Evolutionary conservation across 2,113 vertebrate species (phyloP).

Genomic region (Hippocampus barbouri): DNA sequence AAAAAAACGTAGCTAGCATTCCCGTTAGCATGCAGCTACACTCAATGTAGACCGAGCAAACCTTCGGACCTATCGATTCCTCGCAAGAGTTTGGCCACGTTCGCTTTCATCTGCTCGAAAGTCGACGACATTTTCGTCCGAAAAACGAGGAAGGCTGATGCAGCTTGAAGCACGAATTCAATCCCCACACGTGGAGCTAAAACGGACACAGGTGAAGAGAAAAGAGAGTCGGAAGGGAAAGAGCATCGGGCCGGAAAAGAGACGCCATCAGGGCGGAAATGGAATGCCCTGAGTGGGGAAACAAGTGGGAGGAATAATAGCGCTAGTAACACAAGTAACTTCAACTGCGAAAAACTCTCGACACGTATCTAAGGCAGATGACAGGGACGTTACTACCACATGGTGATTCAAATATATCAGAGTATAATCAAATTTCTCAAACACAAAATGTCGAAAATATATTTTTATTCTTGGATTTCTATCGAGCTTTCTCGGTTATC

Average conservation of each 20-base stretch:
- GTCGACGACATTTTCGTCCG: conserved; percentile 74
- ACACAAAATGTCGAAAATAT: not conserved
- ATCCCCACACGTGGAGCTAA: conserved; percentile 48
- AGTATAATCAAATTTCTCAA: not conserved
- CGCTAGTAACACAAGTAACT: not conserved
- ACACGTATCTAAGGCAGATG: no score
- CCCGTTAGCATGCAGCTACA: conserved; percentile 25
- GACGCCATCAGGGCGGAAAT: not conserved
- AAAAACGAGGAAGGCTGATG: accelerated
- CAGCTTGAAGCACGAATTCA: conserved; percentile 1
- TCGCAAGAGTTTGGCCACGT: conserved; percentile 84
- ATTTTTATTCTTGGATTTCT: not conserved
- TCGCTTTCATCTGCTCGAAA: conserved; percentile 89
- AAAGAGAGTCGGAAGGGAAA: conserved; percentile 49
- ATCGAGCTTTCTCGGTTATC: not conserved
- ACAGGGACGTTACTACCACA: no score
- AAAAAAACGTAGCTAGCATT: conserved; percentile 14
- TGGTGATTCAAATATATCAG: not conserved
- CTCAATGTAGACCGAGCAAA: not conserved
- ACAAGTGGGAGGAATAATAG: not conserved
- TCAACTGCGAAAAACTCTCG: no score
- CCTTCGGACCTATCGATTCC: conserved; percentile 84
- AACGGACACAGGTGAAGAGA: not conserved
- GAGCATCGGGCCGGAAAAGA: conserved; percentile 21
- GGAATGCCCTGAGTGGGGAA: not conserved